phyloP scores from a whole-genome alignment of 2,888 invertebrate genomes.

The Trisateles emortualis region DNA sequence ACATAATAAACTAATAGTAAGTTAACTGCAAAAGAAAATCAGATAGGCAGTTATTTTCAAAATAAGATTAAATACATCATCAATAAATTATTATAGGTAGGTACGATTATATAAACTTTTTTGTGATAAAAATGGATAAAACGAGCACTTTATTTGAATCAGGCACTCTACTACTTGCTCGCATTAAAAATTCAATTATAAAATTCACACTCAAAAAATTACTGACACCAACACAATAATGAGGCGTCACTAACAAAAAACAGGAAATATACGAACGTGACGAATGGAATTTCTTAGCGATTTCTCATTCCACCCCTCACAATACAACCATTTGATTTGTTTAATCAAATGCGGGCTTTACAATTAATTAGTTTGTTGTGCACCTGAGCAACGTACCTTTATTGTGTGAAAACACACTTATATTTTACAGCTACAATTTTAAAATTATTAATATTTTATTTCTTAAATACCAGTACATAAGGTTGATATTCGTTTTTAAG shows the following conservation, averaged over 20 bases:
- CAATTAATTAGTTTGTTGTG: slow-evolving; percentile 86
- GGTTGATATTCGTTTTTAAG: not conserved
- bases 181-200: slow-evolving; percentile 24
- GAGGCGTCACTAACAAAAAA: slow-evolving; percentile 75
- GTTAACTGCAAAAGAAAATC: too few species aligned
- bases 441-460: slow-evolving; percentile 20
- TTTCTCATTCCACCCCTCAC: slow-evolving; percentile 83
- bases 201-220: slow-evolving; percentile 33
- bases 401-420: slow-evolving; percentile 53
- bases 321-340: slow-evolving; percentile 84
- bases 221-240: slow-evolving; percentile 59
- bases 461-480: rapidly evolving
- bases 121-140: slow-evolving; percentile 1
- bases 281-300: slow-evolving; percentile 85
- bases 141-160: not conserved
- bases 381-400: slow-evolving; percentile 82
- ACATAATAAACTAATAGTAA: too few species aligned
- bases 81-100: too few species aligned
- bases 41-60: too few species aligned
- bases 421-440: slow-evolving; percentile 7
- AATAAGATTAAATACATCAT: too few species aligned
- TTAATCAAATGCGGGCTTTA: slow-evolving; percentile 86
- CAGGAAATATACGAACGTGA: slow-evolving; percentile 82
- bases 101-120: too few species aligned
- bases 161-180: not conserved